Conservation (phyloP, 2,113 vertebrate genomes). For the Nerophis lumbriciformis region DNA sequence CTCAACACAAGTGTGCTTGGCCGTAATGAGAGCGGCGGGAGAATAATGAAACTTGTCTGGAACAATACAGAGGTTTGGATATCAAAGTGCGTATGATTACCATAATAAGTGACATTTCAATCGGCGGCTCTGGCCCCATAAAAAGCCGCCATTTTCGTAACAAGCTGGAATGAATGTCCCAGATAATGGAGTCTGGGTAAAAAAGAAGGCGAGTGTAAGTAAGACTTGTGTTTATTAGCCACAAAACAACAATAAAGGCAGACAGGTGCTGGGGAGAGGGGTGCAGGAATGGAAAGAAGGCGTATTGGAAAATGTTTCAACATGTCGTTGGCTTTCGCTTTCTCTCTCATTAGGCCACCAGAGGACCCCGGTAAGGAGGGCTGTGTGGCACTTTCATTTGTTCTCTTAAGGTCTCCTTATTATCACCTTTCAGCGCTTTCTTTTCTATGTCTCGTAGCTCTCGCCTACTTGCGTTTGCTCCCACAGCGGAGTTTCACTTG, state of each 20-base stretch:
- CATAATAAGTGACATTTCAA: slow-evolving; percentile 58
- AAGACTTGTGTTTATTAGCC: slow-evolving; percentile 15
- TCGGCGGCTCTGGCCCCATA: slow-evolving; percentile 36
- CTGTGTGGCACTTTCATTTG: slow-evolving; percentile 65
- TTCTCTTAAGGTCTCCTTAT: slow-evolving; percentile 67
- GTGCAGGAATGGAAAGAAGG: slow-evolving; percentile 13
- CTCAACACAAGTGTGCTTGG: slow-evolving; percentile 41
- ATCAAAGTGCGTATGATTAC: slow-evolving; percentile 53
- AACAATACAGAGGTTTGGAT: slow-evolving; percentile 51
- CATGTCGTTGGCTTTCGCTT: slow-evolving; percentile 32
- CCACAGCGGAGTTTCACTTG: slow-evolving; percentile 22
- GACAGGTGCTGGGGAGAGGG: slow-evolving; percentile 5
- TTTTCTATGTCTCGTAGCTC: slow-evolving; percentile 16
- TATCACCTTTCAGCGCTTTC: slow-evolving; percentile 64
- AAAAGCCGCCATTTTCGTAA: slow-evolving; percentile 33
- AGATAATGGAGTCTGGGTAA: slow-evolving; percentile 32
- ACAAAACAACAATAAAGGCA: slow-evolving; percentile 15
- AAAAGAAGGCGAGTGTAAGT: slow-evolving; percentile 17
- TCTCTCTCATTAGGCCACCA: slow-evolving; percentile 57
- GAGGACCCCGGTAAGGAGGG: slow-evolving; percentile 23
- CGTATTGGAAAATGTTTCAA: slow-evolving; percentile 35
- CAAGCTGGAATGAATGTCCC: slow-evolving; percentile 47
- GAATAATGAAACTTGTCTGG: slow-evolving; percentile 55
- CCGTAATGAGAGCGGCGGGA: slow-evolving; percentile 48
- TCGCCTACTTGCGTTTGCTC: slow-evolving; percentile 8